phyloP scores from a whole-genome alignment of 2,797 vertebrate species.

The Premnoplex brunnescens region DNA sequence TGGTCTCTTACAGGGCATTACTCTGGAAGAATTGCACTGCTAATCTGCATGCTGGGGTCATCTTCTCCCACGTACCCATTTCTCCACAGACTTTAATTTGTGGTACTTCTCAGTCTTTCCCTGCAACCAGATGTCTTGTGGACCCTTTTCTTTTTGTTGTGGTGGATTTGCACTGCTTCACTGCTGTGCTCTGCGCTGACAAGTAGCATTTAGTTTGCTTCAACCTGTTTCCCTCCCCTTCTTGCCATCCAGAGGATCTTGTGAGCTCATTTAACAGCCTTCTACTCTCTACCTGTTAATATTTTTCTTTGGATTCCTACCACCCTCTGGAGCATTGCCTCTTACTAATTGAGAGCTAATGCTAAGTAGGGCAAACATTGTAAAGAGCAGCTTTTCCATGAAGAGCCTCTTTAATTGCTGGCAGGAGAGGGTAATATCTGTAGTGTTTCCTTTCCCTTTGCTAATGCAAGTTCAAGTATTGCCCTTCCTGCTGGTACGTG shows the following conservation, averaged over 20 bases:
- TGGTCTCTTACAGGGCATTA: neutral
- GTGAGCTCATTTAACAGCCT: constrained; percentile 7
- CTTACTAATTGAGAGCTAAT: constrained; percentile 37
- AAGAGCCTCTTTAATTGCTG: constrained; percentile 38
- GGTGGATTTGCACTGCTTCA: neutral
- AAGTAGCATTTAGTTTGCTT: neutral
- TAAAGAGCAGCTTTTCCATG: constrained; percentile 38
- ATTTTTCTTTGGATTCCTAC: constrained; percentile 45
- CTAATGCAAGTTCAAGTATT: constrained; percentile 1
- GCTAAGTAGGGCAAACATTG: constrained; percentile 50
- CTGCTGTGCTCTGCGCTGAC: neutral
- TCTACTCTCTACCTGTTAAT: constrained; percentile 42
- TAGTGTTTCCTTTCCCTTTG: constrained; percentile 13
- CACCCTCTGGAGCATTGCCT: constrained; percentile 43
- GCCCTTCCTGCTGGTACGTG: neutral
- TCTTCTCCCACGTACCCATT: neutral
- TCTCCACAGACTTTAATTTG: neutral
- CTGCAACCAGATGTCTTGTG: neutral
- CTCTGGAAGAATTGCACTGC: neutral
- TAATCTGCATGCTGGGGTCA: neutral
- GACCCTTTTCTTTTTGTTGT: neutral
- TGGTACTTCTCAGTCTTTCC: neutral
- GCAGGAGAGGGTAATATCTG: constrained; percentile 3
- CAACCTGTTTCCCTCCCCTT: neutral
- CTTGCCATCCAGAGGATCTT: neutral